Evolutionary conservation across 2,797 vertebrate genomes (phyloP).

Genomic region (Cynopterus sphinx): DNA sequence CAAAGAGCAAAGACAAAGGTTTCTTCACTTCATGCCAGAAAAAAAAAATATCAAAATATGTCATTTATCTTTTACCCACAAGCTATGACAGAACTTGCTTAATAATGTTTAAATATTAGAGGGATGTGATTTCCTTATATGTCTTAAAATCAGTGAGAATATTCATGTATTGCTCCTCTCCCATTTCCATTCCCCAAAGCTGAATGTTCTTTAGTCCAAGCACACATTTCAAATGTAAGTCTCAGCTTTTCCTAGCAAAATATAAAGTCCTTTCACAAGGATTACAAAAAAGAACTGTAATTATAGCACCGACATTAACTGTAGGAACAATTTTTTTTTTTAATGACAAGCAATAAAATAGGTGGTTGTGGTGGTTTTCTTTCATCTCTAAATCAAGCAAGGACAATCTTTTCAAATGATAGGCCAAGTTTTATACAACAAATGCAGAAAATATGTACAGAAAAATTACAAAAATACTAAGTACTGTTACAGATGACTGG

Average conservation of each 20-base stretch:
- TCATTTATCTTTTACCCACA: not conserved
- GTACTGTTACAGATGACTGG: slow-evolving; percentile 76
- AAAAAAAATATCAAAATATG: not conserved
- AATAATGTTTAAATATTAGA: slow-evolving; percentile 1
- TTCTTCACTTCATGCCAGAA: not conserved
- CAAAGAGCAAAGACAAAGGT: not conserved
- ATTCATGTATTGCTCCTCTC: not conserved
- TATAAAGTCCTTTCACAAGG: slow-evolving; percentile 18
- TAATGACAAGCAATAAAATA: slow-evolving; percentile 50
- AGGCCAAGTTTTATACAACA: slow-evolving; percentile 55
- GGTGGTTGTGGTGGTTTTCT: not conserved
- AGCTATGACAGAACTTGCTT: not conserved
- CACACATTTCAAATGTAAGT: not conserved
- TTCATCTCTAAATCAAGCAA: slow-evolving; percentile 58
- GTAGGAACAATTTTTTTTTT: not conserved
- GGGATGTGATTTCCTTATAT: not conserved
- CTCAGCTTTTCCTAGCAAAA: slow-evolving; percentile 24
- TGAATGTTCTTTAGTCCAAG: not conserved
- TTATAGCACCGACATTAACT: not conserved
- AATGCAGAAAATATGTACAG: slow-evolving; percentile 66
- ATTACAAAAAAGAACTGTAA: slow-evolving; percentile 1
- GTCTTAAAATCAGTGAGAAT: slow-evolving; percentile 1
- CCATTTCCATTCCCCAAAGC: not conserved
- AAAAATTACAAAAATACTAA: slow-evolving; percentile 76
- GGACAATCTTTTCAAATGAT: slow-evolving; percentile 55